Percentiles rank a stretch among this genome's conserved stretches.
Evolutionary conservation across 2,113 vertebrate genomes (phyloP).

Genomic region (Mellivora capensis): DNA sequence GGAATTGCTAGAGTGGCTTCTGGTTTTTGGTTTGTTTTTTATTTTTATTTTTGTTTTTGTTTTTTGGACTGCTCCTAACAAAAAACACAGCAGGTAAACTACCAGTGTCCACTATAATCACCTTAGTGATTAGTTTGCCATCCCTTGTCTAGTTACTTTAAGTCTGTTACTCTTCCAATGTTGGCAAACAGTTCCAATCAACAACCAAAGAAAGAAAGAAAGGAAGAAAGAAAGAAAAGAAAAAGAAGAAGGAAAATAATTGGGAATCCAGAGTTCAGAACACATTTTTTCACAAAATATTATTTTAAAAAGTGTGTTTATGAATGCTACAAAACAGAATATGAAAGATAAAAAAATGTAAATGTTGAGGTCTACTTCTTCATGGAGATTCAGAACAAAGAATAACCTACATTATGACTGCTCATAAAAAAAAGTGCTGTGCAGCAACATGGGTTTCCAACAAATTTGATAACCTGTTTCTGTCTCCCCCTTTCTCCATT

Average conservation of each 20-base stretch:
- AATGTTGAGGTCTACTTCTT: conserved; percentile 29
- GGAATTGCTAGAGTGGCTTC: not conserved
- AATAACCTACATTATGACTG: conserved; percentile 46
- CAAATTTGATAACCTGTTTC: conserved; percentile 83
- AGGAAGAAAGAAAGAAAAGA: not conserved
- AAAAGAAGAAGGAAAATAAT: not conserved
- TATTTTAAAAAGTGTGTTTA: not conserved
- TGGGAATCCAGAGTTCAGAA: not conserved
- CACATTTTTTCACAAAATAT: not conserved
- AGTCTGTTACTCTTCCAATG: not conserved
- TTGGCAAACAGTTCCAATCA: not conserved
- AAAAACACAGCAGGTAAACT: not conserved
- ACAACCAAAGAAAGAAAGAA: not conserved
- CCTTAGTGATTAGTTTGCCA: not conserved
- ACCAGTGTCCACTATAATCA: not conserved
- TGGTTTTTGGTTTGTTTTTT: not conserved
- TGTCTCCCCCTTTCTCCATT: conserved; percentile 77
- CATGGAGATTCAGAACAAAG: conserved; percentile 50
- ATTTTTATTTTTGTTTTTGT: not conserved
- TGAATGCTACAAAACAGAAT: not conserved
- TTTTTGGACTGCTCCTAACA: not conserved
- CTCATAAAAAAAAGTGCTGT: conserved; percentile 64
- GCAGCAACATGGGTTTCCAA: conserved; percentile 64
- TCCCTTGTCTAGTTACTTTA: not conserved
- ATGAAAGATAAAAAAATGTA: not conserved